phyloP scores from a whole-genome alignment of 2,797 vertebrate genomes.

The Cyprinella venusta region DNA sequence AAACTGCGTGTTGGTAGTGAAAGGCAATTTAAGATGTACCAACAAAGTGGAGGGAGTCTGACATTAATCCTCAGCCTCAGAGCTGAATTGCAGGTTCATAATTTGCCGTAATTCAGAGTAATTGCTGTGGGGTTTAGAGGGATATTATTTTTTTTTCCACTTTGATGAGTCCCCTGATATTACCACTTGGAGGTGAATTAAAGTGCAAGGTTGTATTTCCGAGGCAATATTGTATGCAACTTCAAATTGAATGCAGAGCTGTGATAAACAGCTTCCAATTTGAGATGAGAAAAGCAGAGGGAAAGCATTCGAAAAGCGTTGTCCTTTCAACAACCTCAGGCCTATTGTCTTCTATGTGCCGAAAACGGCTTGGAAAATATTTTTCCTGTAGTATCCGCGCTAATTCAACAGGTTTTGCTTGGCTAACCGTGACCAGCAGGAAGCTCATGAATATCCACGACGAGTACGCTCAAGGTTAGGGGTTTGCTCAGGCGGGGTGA shows the following conservation, averaged over 20 bases:
- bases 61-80: slow-evolving; percentile 48
- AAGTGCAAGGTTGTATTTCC: slow-evolving; percentile 56
- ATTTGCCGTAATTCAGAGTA: slow-evolving; percentile 60
- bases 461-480: slow-evolving; percentile 23
- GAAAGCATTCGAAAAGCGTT: slow-evolving; percentile 23
- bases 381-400: neutral
- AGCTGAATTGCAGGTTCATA: slow-evolving; percentile 56
- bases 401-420: slow-evolving; percentile 23
- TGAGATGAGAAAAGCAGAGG: slow-evolving; percentile 42
- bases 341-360: neutral
- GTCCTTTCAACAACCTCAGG: slow-evolving; percentile 24
- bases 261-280: slow-evolving; percentile 40
- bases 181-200: slow-evolving; percentile 57
- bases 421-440: slow-evolving; percentile 19
- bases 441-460: slow-evolving; percentile 26
- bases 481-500: slow-evolving; percentile 25
- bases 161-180: slow-evolving; percentile 59
- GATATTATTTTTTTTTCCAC: slow-evolving; percentile 54
- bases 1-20: slow-evolving; percentile 38
- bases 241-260: slow-evolving; percentile 37
- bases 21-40: slow-evolving; percentile 57
- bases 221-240: slow-evolving; percentile 36
- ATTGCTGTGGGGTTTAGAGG: slow-evolving; percentile 52
- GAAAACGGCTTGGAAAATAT: neutral
- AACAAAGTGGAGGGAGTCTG: slow-evolving; percentile 40